Evolutionary conservation across 92 coral and sea anemone genomes (phyloP).

Genomic region (Heliopora coerulea): DNA sequence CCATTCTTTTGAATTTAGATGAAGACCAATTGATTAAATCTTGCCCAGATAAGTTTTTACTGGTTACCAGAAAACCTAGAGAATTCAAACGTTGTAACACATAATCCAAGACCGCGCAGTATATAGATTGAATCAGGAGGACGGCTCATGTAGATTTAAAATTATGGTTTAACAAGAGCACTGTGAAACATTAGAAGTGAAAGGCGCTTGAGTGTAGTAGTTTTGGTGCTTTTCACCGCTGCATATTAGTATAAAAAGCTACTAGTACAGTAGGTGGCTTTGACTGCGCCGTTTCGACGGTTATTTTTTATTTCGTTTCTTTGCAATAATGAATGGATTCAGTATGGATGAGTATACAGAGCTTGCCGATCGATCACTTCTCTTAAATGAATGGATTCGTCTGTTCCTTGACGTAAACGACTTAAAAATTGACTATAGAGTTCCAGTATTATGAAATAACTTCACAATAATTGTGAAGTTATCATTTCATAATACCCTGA

Average conservation of each 20-base stretch:
- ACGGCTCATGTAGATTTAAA: background rate
- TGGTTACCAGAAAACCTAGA: slow-evolving; percentile 51
- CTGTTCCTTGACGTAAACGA: no score
- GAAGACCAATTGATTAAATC: no score
- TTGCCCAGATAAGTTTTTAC: slow-evolving; percentile 80
- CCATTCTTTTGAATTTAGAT: no score
- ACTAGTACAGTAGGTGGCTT: background rate
- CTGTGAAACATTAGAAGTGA: background rate
- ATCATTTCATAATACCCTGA: no score
- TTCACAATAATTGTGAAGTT: no score
- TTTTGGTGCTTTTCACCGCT: background rate
- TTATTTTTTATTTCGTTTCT: no score
- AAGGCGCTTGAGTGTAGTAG: slow-evolving; percentile 6
- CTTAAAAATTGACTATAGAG: background rate
- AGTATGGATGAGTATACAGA: no score
- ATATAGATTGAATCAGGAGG: slow-evolving; percentile 90
- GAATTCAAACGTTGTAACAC: slow-evolving; percentile 65
- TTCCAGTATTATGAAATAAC: no score
- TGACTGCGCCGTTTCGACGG: no score
- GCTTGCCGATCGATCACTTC: no score
- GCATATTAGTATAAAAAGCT: no score
- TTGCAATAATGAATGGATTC: no score
- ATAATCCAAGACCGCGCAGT: slow-evolving; percentile 68
- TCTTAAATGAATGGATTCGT: background rate
- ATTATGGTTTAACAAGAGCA: background rate